Base-by-base conservation (phyloP, 2,888 invertebrate genomes). In the Mythimna loreyi region DNA sequence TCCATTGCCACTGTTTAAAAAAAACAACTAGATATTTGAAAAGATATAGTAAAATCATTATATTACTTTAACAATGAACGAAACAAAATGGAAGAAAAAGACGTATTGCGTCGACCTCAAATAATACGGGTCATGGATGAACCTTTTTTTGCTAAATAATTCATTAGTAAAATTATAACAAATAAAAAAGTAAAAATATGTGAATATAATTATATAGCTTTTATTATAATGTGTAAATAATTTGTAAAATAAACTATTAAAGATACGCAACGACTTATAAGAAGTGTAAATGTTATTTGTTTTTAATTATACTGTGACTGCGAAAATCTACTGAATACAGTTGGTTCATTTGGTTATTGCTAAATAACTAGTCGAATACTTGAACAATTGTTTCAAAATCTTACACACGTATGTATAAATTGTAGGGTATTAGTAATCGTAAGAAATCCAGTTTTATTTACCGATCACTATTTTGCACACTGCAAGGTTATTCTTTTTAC, bases 361-460 rank as follows among this genome's bases (percentile, higher is more conserved):
- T 40, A 60, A 64, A 81, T 79, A 75, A 28, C 77, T 55, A 56
- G 40, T 63, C 63, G 63, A 76, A 81, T 70, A 65, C 70, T 80
- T 77, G 49, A 80, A 83, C 72, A 72, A 80, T 72, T 66, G 71
- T 80, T 82, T 70, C 80, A 65, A 82, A 80, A 82, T 73, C 69
- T 76, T 59, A 72, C 80, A 64, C 78, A 67, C 60, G 81, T 77
- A 45, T 81, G 81, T 81, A 81, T 81, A 73, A 80, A 83, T 77
- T 59, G 58, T 65, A 76, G 53, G 75, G 70, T 62, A 75, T 73
- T 74, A 52, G 28, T 60, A 73, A 74, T 60, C 67, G 28, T 73
- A 40, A 59, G 53, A 45, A 77, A 53, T 28, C 11, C 61, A 77
- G 43, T 77, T 77, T 71, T 36, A 58, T 45, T 60, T 33, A 33